Evolutionary conservation across 2,888 invertebrate genomes (phyloP).

Genomic region (Sinhomidia bicolor): DNA sequence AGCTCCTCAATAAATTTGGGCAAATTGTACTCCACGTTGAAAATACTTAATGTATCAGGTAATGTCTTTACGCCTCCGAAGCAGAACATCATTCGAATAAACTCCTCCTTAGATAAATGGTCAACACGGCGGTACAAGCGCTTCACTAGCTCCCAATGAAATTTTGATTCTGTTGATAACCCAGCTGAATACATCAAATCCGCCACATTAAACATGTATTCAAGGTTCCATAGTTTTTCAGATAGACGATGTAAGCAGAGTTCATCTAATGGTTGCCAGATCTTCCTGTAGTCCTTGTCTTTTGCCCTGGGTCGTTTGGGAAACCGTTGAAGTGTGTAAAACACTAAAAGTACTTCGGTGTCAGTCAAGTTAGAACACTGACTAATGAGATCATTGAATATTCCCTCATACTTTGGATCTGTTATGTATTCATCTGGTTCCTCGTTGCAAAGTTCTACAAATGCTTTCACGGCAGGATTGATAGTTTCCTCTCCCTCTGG

Average conservation of each 20-base stretch:
- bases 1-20: conserved; percentile 84
- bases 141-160: conserved; percentile 83
- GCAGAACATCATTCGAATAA: conserved; percentile 87
- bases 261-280: conserved; percentile 87
- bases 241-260: conserved; percentile 84
- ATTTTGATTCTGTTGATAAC: conserved; percentile 81
- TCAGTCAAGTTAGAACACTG: conserved; percentile 60
- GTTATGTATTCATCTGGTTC: conserved; percentile 58
- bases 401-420: conserved; percentile 52
- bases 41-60: conserved; percentile 84
- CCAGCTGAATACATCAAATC: conserved; percentile 85
- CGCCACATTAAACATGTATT: conserved; percentile 84
- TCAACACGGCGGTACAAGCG: conserved; percentile 84
- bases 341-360: conserved; percentile 56
- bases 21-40: conserved; percentile 86
- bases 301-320: conserved; percentile 84
- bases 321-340: conserved; percentile 60
- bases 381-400: conserved; percentile 52
- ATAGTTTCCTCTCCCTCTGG: conserved; percentile 54
- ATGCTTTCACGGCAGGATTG: conserved; percentile 58
- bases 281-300: conserved; percentile 85
- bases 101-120: conserved; percentile 84
- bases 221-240: conserved; percentile 45
- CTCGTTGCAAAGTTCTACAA: conserved; percentile 61
- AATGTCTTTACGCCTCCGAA: conserved; percentile 85